These are phyloP conservation scores for Strix uralensis DNA, from an alignment of 2,113 vertebrate genomes.

Conservation along the genomic window DNA sequence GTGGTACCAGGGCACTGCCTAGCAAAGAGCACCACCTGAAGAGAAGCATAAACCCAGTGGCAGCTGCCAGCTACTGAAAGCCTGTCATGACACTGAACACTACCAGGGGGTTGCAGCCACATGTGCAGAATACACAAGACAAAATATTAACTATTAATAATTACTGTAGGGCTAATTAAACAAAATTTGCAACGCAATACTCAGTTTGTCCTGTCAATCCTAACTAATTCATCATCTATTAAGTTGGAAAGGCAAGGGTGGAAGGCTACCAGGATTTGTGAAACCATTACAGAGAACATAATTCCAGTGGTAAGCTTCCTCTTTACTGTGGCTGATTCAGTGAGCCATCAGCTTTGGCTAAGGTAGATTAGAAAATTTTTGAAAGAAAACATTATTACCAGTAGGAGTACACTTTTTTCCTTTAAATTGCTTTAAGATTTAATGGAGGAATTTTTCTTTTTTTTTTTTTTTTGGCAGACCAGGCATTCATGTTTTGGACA, in stretches of 20 bases:
- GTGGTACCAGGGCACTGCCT: not conserved
- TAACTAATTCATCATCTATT: not conserved
- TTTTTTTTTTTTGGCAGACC: not conserved
- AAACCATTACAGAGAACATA: not conserved
- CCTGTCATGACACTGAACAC: not conserved
- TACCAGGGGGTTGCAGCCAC: not conserved
- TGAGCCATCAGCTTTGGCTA: not conserved
- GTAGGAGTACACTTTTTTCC: not conserved
- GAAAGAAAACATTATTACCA: not conserved
- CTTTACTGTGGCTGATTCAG: not conserved
- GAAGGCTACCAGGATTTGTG: not conserved
- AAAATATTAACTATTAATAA: not conserved
- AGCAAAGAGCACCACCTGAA: not conserved
- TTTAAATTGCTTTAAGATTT: not conserved
- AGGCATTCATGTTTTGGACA: not conserved
- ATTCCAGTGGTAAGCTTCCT: not conserved
- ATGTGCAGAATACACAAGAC: not conserved
- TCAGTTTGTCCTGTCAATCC: not conserved
- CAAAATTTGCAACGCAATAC: not conserved
- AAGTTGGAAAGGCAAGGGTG: not conserved
- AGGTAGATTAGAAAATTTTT: not conserved
- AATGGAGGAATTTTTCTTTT: not conserved
- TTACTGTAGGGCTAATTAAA: not conserved
- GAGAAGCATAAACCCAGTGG: not conserved
- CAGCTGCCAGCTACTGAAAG: not conserved